Percentiles rank a stretch among this genome's conserved stretches.
Conservation (phyloP, 1,140 invertebrate genomes). For the Maniola jurtina region DNA sequence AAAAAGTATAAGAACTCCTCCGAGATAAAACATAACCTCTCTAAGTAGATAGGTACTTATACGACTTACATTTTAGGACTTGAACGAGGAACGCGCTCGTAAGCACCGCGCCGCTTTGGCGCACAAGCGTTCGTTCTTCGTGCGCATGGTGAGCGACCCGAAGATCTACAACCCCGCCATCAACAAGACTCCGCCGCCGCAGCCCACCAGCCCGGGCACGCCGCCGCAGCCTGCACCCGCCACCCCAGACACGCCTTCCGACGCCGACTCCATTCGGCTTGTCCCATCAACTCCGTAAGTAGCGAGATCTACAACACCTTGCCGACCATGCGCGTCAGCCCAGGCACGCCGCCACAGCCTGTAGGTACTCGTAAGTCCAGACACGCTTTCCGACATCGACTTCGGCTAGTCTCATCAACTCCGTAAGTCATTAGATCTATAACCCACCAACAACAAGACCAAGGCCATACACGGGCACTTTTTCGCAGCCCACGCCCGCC, state of each 20-base stretch:
- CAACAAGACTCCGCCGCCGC: conserved; percentile 83
- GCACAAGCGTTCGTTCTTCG: conserved; percentile 96
- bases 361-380: conserved; percentile 65
- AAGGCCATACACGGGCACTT: too few relatives aligned
- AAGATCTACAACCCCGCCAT: conserved; percentile 96
- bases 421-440: too few relatives aligned
- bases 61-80: conserved; percentile 40
- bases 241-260: conserved; percentile 67
- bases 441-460: too few relatives aligned
- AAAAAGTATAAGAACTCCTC: too few relatives aligned
- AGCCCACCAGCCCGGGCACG: conserved; percentile 83
- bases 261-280: conserved; percentile 39
- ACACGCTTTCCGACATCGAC: conserved; percentile 57
- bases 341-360: too few relatives aligned
- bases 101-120: conserved; percentile 84
- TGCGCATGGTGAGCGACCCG: conserved; percentile 97
- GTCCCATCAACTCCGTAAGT: conserved; percentile 61
- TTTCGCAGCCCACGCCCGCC: too few relatives aligned
- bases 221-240: conserved; percentile 70
- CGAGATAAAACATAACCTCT: neutral
- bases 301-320: too few relatives aligned
- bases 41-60: neutral
- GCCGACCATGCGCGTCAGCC: too few relatives aligned
- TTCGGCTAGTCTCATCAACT: conserved; percentile 46
- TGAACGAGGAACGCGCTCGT: conserved; percentile 66